Percentiles rank a stretch among this genome's conserved stretches.
phyloP scores from a whole-genome alignment of 2,797 vertebrate species.

The Labeo calbasu region DNA sequence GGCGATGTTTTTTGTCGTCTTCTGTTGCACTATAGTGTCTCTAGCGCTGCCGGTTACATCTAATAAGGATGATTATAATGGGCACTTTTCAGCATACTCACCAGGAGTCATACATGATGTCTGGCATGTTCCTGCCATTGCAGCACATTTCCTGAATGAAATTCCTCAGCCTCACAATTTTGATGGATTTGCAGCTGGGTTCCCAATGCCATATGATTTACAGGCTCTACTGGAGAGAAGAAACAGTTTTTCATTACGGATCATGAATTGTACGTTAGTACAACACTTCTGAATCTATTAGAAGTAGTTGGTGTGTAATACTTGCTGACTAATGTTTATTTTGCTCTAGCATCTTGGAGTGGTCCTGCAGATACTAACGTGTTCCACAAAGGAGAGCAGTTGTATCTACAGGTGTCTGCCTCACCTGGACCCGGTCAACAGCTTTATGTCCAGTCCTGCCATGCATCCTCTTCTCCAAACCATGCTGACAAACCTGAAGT shows the following conservation, averaged over 20 bases:
- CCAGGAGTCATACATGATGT: constrained; percentile 18
- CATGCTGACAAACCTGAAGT: constrained; percentile 55
- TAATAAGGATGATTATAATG: background rate
- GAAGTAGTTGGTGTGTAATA: rapidly evolving
- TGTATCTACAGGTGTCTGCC: constrained; percentile 69
- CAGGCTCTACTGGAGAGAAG: background rate
- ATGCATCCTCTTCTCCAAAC: constrained; percentile 62
- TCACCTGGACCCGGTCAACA: constrained; percentile 54
- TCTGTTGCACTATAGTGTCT: constrained; percentile 40
- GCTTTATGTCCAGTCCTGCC: constrained; percentile 74
- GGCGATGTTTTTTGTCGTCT: background rate
- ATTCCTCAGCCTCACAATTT: background rate
- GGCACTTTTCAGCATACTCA: background rate
- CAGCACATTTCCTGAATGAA: background rate
- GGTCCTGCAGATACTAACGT: constrained; percentile 52
- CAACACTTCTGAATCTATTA: background rate
- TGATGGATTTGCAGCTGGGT: background rate
- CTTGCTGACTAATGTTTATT: background rate
- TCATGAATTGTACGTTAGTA: constrained; percentile 68
- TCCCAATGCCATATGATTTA: background rate
- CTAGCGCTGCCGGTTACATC: constrained; percentile 20
- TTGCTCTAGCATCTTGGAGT: constrained; percentile 69
- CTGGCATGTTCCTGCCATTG: background rate
- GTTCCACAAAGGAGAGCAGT: constrained; percentile 66
- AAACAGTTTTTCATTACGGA: constrained; percentile 55